These are phyloP conservation scores for Lumbricus terrestris DNA, from an alignment of 2,888 invertebrate genomes.

Conservation along the genomic window DNA sequence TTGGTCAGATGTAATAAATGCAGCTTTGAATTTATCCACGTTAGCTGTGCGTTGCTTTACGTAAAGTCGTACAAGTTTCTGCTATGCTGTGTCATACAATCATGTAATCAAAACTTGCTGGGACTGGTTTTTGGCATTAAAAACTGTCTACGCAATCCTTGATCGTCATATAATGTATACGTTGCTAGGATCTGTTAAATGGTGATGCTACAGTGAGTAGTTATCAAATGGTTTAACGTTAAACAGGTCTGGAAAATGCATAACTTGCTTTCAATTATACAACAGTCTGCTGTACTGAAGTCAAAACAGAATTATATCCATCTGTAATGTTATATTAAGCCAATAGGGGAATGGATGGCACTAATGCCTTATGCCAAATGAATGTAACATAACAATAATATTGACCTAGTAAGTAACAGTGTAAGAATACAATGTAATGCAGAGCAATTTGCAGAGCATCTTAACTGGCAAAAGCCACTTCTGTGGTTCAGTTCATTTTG, in stretches of 20 bases:
- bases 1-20: too few relatives aligned
- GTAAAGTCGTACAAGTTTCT: not conserved
- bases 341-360: not conserved
- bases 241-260: not conserved
- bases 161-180: not conserved
- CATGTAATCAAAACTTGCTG: not conserved
- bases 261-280: not conserved
- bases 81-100: not conserved
- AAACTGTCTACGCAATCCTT: not conserved
- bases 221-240: not conserved
- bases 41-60: not conserved
- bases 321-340: slow-evolving; percentile 3
- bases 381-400: too few relatives aligned
- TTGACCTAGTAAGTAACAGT: too few relatives aligned
- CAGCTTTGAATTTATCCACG: too few relatives aligned
- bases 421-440: not conserved
- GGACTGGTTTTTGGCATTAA: not conserved
- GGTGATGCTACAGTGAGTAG: not conserved
- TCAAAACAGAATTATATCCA: not conserved
- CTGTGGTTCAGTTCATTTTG: not conserved
- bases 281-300: not conserved
- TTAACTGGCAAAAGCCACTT: not conserved
- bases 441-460: not conserved
- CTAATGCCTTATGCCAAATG: too few relatives aligned
- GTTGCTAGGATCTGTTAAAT: too few relatives aligned